Conservation (phyloP, 1,140 invertebrate species). For the Triops longicaudatus region DNA sequence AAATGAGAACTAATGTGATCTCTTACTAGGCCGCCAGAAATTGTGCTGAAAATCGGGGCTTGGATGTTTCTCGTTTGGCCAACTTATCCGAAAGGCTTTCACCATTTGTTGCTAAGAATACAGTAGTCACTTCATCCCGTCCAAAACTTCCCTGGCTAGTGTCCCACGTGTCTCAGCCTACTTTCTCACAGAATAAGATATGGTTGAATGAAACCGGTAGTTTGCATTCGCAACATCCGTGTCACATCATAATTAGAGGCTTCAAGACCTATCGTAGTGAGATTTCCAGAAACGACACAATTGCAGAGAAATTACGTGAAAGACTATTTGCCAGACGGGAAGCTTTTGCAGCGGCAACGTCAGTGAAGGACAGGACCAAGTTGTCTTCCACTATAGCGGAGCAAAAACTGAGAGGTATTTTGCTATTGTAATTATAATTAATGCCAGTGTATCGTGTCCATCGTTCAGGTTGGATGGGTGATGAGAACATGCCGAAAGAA, state of each 20-base stretch:
- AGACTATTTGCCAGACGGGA: conserved; percentile 30
- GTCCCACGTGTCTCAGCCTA: conserved; percentile 31
- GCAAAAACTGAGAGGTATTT: conserved; percentile 1
- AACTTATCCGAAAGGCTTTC: conserved; percentile 6
- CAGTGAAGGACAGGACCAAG: conserved; percentile 16
- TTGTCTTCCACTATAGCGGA: conserved; percentile 19
- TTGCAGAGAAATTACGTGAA: conserved; percentile 25
- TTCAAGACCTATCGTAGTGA: conserved; percentile 68
- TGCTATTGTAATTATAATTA: background rate
- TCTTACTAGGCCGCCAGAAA: conserved; percentile 7
- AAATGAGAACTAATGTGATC: background rate
- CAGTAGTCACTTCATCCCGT: conserved; percentile 5
- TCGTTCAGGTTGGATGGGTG: conserved; percentile 35
- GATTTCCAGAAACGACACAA: conserved; percentile 30
- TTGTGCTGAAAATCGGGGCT: conserved; percentile 10
- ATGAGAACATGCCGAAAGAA: conserved; percentile 39
- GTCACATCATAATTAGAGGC: conserved; percentile 40
- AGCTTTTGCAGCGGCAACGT: conserved; percentile 1
- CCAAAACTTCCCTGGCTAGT: conserved; percentile 29
- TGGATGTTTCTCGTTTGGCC: conserved; percentile 13
- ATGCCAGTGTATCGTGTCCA: conserved; percentile 20
- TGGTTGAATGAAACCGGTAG: conserved; percentile 14
- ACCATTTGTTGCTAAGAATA: conserved; percentile 10
- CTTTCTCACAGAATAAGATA: conserved; percentile 34
- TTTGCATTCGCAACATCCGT: background rate